Percentiles rank a stretch among this genome's conserved stretches.
Conservation (phyloP, 1,140 invertebrate genomes). For the Araneus ventricosus region DNA sequence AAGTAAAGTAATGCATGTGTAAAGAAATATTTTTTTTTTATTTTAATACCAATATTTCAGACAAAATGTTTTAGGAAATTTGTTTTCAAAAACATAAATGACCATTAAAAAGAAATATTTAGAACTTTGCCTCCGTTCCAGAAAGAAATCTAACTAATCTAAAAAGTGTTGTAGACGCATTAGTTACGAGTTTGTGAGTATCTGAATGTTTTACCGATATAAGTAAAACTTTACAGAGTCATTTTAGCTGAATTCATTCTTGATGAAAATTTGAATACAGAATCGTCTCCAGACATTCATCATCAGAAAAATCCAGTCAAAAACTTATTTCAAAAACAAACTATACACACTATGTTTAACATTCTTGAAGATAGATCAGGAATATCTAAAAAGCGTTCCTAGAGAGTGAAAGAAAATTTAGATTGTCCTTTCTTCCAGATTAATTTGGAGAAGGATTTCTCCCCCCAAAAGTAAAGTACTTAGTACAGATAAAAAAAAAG, state of each 20-base stretch:
- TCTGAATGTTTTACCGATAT: neutral
- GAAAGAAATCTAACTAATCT: neutral
- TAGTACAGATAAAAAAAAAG: neutral
- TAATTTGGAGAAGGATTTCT: conserved; percentile 31
- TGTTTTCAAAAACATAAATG: neutral
- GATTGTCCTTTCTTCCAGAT: neutral
- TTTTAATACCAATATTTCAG: no score
- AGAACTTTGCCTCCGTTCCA: neutral
- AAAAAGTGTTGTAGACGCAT: neutral
- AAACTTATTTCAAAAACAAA: neutral
- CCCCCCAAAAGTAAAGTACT: conserved; percentile 18
- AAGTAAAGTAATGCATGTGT: no score
- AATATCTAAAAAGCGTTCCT: neutral
- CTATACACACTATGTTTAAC: neutral
- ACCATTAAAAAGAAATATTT: neutral
- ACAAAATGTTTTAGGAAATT: no score
- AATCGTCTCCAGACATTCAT: neutral
- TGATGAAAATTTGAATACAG: neutral
- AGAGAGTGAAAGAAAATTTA: neutral
- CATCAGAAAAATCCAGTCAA: neutral
- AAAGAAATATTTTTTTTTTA: no score
- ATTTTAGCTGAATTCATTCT: neutral
- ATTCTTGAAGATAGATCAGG: neutral
- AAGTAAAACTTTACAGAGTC: neutral
- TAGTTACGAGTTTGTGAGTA: neutral